Evolutionary conservation across 2,888 invertebrate genomes (phyloP).

Genomic region (Chloroclysta siterata): DNA sequence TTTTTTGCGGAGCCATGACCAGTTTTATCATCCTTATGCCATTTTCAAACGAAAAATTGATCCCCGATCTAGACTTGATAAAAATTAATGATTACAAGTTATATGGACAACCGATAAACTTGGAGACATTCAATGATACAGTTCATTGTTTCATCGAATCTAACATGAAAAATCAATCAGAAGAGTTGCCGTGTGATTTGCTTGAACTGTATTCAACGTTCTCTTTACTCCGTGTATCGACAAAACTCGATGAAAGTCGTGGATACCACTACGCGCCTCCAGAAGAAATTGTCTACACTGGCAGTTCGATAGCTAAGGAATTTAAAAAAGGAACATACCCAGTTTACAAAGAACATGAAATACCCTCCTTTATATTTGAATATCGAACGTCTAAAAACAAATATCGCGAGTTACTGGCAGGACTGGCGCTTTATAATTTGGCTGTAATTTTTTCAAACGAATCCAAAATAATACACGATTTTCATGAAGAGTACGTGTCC

Average conservation of each 20-base stretch:
- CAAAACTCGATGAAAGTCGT: not conserved
- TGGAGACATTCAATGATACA: not conserved
- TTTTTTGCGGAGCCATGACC: conserved; percentile 9
- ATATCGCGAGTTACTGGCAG: conserved; percentile 21
- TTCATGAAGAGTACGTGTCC: conserved; percentile 7
- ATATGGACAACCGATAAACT: not conserved
- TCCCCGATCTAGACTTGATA: not conserved
- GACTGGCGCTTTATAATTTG: conserved; percentile 23
- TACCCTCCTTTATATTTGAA: conserved; percentile 20
- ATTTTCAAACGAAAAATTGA: not conserved
- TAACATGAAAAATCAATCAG: not conserved
- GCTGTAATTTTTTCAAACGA: conserved; percentile 9
- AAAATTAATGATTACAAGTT: not conserved
- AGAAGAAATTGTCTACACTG: conserved; percentile 3
- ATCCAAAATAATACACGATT: not conserved
- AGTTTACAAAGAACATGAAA: conserved; percentile 13
- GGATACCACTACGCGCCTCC: conserved; percentile 10
- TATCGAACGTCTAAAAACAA: conserved; percentile 20
- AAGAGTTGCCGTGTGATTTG: conserved; percentile 12
- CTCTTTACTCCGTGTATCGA: not conserved
- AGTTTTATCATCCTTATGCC: not conserved
- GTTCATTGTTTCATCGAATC: conserved; percentile 7
- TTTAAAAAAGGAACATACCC: conserved; percentile 9
- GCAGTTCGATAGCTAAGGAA: not conserved
- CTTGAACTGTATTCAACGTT: conserved; percentile 4